Evolutionary conservation across 2,113 vertebrate genomes (phyloP).

Genomic region (Mobula hypostoma): DNA sequence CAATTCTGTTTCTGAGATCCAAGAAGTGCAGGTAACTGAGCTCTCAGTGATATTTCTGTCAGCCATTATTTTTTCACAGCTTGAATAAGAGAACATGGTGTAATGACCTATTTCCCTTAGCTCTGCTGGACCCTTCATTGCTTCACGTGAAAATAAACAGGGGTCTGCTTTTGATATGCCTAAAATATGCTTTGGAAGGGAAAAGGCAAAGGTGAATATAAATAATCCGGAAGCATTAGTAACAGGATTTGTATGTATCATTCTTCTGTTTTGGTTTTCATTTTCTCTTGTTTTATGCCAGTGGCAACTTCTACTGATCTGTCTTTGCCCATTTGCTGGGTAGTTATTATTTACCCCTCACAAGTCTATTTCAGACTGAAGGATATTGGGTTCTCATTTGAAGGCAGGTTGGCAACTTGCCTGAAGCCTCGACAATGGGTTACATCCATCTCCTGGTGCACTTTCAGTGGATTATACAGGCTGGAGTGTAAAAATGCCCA

Average conservation of each 20-base stretch:
- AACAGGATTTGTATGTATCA: background rate
- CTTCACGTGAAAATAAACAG: background rate
- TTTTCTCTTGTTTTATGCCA: background rate
- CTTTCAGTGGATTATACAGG: background rate
- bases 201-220: background rate
- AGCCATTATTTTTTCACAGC: background rate
- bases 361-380: background rate
- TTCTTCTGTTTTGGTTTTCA: background rate
- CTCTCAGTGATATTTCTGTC: background rate
- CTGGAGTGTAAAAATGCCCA: background rate
- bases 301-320: background rate
- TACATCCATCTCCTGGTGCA: background rate
- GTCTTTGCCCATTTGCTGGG: background rate
- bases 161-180: background rate
- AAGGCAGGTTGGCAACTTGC: no score
- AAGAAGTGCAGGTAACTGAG: background rate
- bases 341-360: background rate
- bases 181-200: background rate
- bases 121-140: background rate
- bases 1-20: background rate
- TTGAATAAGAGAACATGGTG: background rate
- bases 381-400: no score
- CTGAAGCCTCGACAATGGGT: background rate
- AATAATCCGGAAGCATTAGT: background rate
- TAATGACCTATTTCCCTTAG: background rate